Conservation (phyloP, 2,797 vertebrate genomes). For the Natrix natrix region DNA sequence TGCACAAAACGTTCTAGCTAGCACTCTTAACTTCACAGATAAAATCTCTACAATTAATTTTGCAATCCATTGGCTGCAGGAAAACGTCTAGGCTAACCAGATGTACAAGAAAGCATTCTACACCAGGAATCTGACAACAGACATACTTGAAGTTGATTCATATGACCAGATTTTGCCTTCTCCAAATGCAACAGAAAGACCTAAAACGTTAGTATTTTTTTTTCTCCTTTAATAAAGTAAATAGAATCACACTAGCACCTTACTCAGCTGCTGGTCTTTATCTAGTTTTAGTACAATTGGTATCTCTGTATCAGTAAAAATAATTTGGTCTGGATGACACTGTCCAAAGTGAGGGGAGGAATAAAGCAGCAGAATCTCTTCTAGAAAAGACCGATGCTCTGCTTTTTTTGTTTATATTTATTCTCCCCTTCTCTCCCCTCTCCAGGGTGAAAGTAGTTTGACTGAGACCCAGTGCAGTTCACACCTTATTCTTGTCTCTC, state of each 20-base stretch:
- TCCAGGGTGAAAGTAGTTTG: neutral
- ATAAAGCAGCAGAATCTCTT: constrained; percentile 35
- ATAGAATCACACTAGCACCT: constrained; percentile 26
- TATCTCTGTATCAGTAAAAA: constrained; percentile 33
- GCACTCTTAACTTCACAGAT: neutral
- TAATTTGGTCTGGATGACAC: constrained; percentile 29
- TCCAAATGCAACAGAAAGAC: constrained; percentile 47
- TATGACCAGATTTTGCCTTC: constrained; percentile 58
- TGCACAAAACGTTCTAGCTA: neutral
- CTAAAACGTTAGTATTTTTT: constrained; percentile 36
- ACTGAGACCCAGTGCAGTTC: constrained; percentile 12
- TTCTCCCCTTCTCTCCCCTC: neutral
- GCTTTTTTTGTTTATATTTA: neutral
- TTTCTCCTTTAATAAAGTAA: constrained; percentile 40
- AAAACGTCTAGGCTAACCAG: constrained; percentile 10
- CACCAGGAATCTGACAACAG: neutral
- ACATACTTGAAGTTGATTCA: neutral
- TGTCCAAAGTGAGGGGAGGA: constrained; percentile 35
- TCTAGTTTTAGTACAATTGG: constrained; percentile 30
- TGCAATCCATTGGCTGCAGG: neutral
- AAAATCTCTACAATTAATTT: neutral
- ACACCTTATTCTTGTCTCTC: constrained; percentile 12
- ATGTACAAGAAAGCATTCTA: constrained; percentile 30
- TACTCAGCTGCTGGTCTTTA: constrained; percentile 43
- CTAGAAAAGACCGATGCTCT: constrained; percentile 3